phyloP scores from a whole-genome alignment of 2,888 invertebrate genomes.

The Polia nebulosa region DNA sequence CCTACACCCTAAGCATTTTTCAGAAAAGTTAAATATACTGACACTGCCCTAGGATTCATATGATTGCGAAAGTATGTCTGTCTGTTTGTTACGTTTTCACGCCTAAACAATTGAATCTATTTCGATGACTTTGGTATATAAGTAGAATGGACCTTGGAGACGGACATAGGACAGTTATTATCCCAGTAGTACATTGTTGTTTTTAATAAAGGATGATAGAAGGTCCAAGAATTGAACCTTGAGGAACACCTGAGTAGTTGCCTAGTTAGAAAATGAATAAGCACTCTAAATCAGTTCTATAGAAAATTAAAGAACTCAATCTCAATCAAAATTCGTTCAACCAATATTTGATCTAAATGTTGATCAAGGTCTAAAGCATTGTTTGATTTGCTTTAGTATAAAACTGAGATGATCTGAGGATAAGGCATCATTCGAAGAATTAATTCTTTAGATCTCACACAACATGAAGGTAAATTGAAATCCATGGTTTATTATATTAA shows the following conservation, averaged over 20 bases:
- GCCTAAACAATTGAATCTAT: too few relatives aligned
- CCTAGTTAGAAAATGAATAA: too few relatives aligned
- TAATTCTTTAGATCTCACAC: slow-evolving; percentile 79
- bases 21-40: too few relatives aligned
- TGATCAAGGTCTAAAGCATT: slow-evolving; percentile 70
- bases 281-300: too few relatives aligned
- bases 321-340: slow-evolving; percentile 62
- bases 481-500: slow-evolving; percentile 2
- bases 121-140: too few relatives aligned
- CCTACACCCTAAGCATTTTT: too few relatives aligned
- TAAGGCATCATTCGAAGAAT: slow-evolving; percentile 75
- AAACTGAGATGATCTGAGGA: slow-evolving; percentile 65
- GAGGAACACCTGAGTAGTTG: not conserved
- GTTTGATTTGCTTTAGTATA: slow-evolving; percentile 80
- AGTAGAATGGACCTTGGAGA: too few relatives aligned
- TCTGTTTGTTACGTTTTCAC: too few relatives aligned
- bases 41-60: too few relatives aligned
- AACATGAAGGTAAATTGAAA: slow-evolving; percentile 84
- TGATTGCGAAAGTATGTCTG: too few relatives aligned
- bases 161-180: too few relatives aligned
- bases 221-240: not conserved
- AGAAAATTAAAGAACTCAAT: slow-evolving; percentile 64
- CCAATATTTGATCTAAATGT: slow-evolving; percentile 58
- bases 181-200: too few relatives aligned
- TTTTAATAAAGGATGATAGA: not conserved